phyloP scores from a whole-genome alignment of 2,797 vertebrate species.

The Gobionotothen gibberifrons region DNA sequence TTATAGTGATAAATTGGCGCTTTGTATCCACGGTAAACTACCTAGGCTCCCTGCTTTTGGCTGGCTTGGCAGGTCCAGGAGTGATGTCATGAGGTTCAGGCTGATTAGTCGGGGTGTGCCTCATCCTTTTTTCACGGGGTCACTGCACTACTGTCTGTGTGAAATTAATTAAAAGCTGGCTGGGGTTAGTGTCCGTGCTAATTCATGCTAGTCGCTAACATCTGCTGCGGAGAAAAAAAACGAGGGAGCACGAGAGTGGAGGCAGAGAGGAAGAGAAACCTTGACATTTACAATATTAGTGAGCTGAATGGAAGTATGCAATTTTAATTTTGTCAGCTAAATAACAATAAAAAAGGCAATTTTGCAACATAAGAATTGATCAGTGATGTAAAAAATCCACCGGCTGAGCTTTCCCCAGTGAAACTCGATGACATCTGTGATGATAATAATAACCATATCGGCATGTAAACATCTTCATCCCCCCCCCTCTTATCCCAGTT shows the following conservation, averaged over 20 bases:
- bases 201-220: conserved; percentile 65
- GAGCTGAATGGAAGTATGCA: neutral
- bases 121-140: conserved; percentile 79
- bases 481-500: conserved; percentile 34
- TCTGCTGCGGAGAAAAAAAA: conserved; percentile 50
- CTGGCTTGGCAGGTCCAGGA: conserved; percentile 70
- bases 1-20: conserved; percentile 87
- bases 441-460: conserved; percentile 14
- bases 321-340: neutral
- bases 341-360: neutral
- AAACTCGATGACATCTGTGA: conserved; percentile 18
- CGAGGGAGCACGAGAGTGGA: neutral
- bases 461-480: conserved; percentile 38
- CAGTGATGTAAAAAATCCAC: neutral
- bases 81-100: conserved; percentile 79
- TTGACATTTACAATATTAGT: neutral
- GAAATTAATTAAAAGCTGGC: conserved; percentile 85
- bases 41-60: conserved; percentile 67
- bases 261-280: conserved; percentile 20
- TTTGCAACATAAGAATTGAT: neutral
- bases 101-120: conserved; percentile 80
- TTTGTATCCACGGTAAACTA: conserved; percentile 83
- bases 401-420: neutral
- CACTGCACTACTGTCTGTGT: conserved; percentile 74
- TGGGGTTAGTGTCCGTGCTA: conserved; percentile 69